A percentile compares a stretch with the other conserved stretches of the same genome.
Evolutionary conservation across 2,888 invertebrate species (phyloP).

Genomic region (Acrobasis repandana): DNA sequence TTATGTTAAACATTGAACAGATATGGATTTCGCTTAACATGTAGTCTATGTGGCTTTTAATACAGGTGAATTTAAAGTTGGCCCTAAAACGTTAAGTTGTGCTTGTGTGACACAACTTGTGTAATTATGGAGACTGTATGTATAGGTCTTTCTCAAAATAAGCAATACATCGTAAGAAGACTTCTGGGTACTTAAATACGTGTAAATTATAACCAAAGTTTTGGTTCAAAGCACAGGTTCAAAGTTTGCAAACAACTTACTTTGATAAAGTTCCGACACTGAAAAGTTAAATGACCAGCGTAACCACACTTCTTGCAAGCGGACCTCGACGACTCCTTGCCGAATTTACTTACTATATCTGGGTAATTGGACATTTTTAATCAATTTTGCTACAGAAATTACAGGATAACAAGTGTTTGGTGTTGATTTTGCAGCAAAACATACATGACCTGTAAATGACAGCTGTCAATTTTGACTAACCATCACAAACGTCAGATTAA

Average conservation of each 20-base stretch:
- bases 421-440: neutral
- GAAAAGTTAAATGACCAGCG: conserved; percentile 97
- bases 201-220: neutral
- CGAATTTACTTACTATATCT: conserved; percentile 74
- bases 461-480: neutral
- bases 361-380: conserved; percentile 64
- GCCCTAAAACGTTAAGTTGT: too few species aligned
- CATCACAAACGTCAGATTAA: neutral
- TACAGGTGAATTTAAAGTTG: too few species aligned
- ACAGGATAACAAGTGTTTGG: neutral
- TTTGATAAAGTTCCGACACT: conserved; percentile 97
- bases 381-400: conserved; percentile 6
- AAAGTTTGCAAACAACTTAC: conserved; percentile 54
- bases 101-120: too few species aligned
- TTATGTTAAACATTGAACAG: too few species aligned
- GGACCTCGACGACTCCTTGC: conserved; percentile 90
- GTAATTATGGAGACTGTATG: too few species aligned
- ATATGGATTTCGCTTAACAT: too few species aligned
- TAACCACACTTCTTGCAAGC: conserved; percentile 98
- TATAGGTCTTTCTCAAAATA: too few species aligned
- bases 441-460: neutral
- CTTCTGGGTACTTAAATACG: neutral
- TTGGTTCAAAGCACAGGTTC: neutral
- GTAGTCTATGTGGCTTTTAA: too few species aligned
- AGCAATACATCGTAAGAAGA: neutral